Conservation (phyloP, 2,888 invertebrate species). For the Gryllus longicercus region DNA sequence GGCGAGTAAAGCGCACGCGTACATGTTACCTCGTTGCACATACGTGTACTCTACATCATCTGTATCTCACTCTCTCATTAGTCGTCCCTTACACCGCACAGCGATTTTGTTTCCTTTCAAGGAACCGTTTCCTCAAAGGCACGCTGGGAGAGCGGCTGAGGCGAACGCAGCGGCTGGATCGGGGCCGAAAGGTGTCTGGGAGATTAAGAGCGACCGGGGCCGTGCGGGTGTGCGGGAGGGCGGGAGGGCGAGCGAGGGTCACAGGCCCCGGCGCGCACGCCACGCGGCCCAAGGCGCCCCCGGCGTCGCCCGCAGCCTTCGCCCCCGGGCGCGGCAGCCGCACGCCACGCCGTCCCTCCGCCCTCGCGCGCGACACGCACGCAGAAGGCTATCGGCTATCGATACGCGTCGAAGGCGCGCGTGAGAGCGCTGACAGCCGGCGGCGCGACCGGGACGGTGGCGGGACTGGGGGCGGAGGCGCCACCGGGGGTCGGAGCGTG, state of each 20-base stretch:
- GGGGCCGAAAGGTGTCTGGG: too few species aligned
- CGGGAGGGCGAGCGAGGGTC: neutral
- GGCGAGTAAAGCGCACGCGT: too few species aligned
- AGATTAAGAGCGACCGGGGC: too few species aligned
- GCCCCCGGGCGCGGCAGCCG: neutral
- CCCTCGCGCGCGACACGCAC: slow-evolving; percentile 2
- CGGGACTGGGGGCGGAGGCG: neutral
- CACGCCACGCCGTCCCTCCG: neutral
- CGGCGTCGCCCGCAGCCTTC: neutral
- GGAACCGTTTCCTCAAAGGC: too few species aligned
- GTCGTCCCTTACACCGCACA: too few species aligned
- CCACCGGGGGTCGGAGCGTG: neutral
- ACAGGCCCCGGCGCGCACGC: neutral
- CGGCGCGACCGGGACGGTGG: neutral
- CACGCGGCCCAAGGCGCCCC: neutral
- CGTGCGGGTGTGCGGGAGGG: too few species aligned
- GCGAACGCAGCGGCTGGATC: too few species aligned
- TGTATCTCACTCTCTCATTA: too few species aligned
- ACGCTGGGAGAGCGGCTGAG: too few species aligned
- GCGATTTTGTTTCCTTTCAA: too few species aligned
- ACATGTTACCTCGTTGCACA: too few species aligned
- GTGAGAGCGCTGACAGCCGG: slow-evolving; percentile 20
- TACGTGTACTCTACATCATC: too few species aligned
- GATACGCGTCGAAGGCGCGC: slow-evolving; percentile 4
- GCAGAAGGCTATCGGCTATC: neutral